Conservation (phyloP, 1,140 invertebrate genomes). For the Sweltsa coloradensis region DNA sequence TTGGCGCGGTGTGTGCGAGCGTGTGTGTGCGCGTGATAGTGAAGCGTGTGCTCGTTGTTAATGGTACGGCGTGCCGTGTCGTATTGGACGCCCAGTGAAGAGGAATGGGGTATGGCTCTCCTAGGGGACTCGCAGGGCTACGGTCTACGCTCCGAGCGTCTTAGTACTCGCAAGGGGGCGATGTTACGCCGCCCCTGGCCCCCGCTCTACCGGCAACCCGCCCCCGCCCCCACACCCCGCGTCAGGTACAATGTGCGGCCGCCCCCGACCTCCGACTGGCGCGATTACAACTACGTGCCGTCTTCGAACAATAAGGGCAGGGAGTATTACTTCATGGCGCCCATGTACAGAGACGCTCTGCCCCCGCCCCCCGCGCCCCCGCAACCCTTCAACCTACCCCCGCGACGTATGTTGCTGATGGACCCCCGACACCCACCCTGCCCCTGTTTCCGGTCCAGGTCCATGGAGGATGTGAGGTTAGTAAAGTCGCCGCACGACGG, state of each 20-base stretch:
- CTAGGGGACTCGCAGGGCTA: too few species aligned
- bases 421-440: conserved; percentile 22
- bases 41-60: too few species aligned
- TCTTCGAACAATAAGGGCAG: conserved; percentile 40
- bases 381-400: conserved; percentile 26
- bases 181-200: conserved; percentile 23
- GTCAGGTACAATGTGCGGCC: too few species aligned
- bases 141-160: too few species aligned
- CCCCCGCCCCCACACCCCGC: background rate
- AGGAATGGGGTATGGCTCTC: too few species aligned
- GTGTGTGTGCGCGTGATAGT: too few species aligned
- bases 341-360: conserved; percentile 48
- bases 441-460: conserved; percentile 45
- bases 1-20: too few species aligned
- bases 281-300: conserved; percentile 37
- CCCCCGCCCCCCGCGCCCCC: conserved; percentile 38
- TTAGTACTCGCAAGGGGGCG: conserved; percentile 5
- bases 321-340: conserved; percentile 55
- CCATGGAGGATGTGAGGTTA: conserved; percentile 52
- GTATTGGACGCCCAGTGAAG: too few species aligned
- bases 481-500: conserved; percentile 23
- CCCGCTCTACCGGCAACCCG: conserved; percentile 18
- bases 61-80: too few species aligned
- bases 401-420: conserved; percentile 7
- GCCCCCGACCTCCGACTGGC: conserved; percentile 25